Evolutionary conservation across 2,888 invertebrate genomes (phyloP).

Genomic region (Ferdinandea cuprea): DNA sequence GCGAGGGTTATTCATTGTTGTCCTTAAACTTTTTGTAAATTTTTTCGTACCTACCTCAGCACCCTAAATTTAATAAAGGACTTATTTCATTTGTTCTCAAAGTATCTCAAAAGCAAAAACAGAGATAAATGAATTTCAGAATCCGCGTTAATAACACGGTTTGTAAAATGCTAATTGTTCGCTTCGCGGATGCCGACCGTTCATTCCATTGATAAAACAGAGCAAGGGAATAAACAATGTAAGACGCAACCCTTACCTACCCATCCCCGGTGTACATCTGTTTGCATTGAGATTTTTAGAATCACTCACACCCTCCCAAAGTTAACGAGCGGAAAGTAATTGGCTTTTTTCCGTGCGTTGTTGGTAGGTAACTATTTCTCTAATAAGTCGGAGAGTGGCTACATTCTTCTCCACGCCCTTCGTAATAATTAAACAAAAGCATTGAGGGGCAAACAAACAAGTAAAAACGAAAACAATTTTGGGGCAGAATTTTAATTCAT

Average conservation of each 20-base stretch:
- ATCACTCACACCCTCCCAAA: constrained; percentile 56
- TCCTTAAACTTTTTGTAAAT: no score
- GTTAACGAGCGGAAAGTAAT: constrained; percentile 56
- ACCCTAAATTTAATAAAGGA: constrained; percentile 45
- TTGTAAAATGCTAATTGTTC: constrained; percentile 64
- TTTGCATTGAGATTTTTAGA: constrained; percentile 52
- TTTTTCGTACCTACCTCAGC: not conserved
- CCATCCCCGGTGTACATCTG: constrained; percentile 36
- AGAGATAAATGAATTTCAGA: constrained; percentile 54
- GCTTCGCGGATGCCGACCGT: constrained; percentile 23
- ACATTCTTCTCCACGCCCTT: not conserved
- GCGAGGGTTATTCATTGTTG: no score
- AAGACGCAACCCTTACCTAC: constrained; percentile 42
- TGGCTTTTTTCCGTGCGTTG: constrained; percentile 29
- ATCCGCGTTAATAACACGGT: constrained; percentile 59
- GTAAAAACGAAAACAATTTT: not conserved
- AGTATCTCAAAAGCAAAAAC: constrained; percentile 38
- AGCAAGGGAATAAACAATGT: constrained; percentile 30
- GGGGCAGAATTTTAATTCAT: constrained; percentile 8
- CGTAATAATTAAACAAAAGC: constrained; percentile 40
- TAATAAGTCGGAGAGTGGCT: no score
- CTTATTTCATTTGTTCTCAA: constrained; percentile 33
- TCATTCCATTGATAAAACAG: constrained; percentile 17
- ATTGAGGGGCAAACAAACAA: not conserved
- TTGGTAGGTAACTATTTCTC: no score